Base-by-base conservation (phyloP, 1,140 invertebrate species). In the Penaeus indicus region DNA sequence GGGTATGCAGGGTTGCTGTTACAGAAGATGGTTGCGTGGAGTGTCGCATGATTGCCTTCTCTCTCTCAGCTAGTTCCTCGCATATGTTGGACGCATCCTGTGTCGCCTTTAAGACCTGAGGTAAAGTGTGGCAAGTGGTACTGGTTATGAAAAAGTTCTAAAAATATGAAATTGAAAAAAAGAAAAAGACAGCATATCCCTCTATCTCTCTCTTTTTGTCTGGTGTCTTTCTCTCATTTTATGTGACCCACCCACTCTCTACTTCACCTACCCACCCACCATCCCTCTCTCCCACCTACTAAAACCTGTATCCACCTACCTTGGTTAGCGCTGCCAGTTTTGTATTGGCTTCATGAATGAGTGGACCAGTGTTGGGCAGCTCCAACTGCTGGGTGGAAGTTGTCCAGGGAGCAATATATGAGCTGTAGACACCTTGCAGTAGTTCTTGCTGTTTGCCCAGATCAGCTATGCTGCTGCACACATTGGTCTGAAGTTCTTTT, bases 381-480 rank as follows among this genome's bases (percentile, higher is more conserved):
- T 86, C 85, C 25, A 86, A 32, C 42, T 86, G 77, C 1, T 61
- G 54, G 3, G 38, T 69, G 5, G 85, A 86, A n/a, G 61, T 81
- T 38, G 78, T 86, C 85, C 85, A 86, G 0, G 85, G 85, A 54
- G 85, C 62, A 32, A 86, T 86, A 38, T 86, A 69, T 38, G 77
- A 19, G 19, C 77, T 54, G 54, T 86, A 81, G 11, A 81, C 85
- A 2, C 78, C 78, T 54, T 69, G 85, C 47, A 86, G 27, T 8
- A 86, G 62, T 10, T 81, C 85, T 27, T 69, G 85, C 25, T 86
- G 62, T 38, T 86, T 86, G n/a, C 10, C 54, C 3, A 86, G 25
- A 19, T 25, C 42, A n/a, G 85, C n/a, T 42, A 86, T 10, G n/a
- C 21, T 42, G 4, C 69, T 8, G 27, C 60, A 54, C 2, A 85